These are phyloP conservation scores for Kuschelorhynchus macadamiae DNA, from an alignment of 2,888 invertebrate genomes.

Conservation along the genomic window DNA sequence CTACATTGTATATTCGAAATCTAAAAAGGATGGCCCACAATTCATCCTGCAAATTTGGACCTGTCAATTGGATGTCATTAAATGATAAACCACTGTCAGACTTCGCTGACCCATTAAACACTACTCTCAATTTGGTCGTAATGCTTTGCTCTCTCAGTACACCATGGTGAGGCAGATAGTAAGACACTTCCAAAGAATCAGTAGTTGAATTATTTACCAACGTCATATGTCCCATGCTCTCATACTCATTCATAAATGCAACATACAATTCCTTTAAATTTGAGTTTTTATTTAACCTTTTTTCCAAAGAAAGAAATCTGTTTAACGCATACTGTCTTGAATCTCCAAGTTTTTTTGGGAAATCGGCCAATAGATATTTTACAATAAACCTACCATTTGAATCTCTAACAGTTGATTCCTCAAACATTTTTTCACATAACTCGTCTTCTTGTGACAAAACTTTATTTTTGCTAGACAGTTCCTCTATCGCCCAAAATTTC, in stretches of 20 bases:
- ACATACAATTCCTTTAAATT: not conserved
- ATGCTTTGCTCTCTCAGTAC: conserved; percentile 7
- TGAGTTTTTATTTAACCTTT: not conserved
- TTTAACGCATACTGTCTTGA: conserved; percentile 4
- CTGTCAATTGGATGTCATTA: conserved; percentile 31
- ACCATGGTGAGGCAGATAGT: not conserved
- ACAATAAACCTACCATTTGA: not conserved
- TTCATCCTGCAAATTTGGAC: conserved; percentile 28
- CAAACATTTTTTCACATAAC: not conserved
- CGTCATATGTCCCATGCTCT: conserved; percentile 2
- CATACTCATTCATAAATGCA: not conserved
- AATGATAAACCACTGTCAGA: conserved; percentile 28
- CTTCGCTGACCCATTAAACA: conserved; percentile 33
- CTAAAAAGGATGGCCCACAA: conserved; percentile 32
- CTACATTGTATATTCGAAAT: conserved; percentile 28
- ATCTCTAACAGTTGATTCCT: not conserved
- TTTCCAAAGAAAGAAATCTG: conserved; percentile 3
- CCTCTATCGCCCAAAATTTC: conserved; percentile 22
- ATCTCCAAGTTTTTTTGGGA: conserved; percentile 3
- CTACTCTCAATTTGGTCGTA: conserved; percentile 33
- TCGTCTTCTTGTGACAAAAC: not conserved
- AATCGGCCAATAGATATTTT: not conserved
- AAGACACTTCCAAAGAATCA: not conserved
- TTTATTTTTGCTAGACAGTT: not conserved
- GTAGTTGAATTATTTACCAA: not conserved